These are phyloP conservation scores for Agrochola litura DNA, from an alignment of 2,888 invertebrate genomes.

Conservation along the genomic window DNA sequence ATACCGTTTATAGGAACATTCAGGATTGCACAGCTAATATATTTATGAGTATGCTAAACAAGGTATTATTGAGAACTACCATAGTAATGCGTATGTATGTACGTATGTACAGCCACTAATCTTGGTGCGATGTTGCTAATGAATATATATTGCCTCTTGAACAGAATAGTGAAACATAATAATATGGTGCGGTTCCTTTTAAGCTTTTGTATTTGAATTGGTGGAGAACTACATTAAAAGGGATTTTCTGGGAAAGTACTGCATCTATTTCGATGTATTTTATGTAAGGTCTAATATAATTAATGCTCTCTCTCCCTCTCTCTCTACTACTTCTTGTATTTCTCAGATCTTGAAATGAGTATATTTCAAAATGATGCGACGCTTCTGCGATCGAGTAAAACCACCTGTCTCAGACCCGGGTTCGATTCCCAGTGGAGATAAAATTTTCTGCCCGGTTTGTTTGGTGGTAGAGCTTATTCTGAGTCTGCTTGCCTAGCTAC, in stretches of 20 bases:
- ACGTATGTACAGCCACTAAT: constrained; percentile 39
- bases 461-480: no score
- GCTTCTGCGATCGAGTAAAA: no score
- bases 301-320: no score
- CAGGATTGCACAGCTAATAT: constrained; percentile 46
- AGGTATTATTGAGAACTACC: constrained; percentile 57
- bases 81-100: constrained; percentile 33
- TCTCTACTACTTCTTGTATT: no score
- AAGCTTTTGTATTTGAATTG: constrained; percentile 7
- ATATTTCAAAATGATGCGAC: no score
- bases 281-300: no score
- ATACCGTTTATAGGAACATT: constrained; percentile 28
- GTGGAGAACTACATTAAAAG: not conserved
- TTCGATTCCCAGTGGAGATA: no score
- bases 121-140: constrained; percentile 43
- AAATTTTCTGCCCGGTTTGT: no score
- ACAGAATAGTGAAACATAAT: not conserved
- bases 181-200: constrained; percentile 7
- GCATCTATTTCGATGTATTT: not conserved
- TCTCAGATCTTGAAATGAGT: no score
- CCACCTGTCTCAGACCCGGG: no score
- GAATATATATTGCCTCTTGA: constrained; percentile 52
- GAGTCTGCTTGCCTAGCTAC: no score
- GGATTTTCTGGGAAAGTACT: not conserved
- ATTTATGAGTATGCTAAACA: constrained; percentile 64